phyloP scores from a whole-genome alignment of 2,113 vertebrate species.

The Indicator maculatus region DNA sequence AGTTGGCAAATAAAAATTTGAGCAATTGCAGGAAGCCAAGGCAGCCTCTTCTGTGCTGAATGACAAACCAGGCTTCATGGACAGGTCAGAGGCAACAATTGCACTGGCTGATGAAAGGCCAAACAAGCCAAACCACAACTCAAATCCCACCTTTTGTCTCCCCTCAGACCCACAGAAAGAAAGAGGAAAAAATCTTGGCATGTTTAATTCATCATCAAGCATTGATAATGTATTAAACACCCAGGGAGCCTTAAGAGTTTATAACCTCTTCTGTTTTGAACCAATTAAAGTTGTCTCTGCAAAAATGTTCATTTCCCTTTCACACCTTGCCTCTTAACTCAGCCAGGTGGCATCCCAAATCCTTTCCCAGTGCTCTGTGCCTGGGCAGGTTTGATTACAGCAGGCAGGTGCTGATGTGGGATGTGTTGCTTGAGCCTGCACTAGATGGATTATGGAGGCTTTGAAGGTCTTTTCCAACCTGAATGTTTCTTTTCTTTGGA shows the following conservation, averaged over 20 bases:
- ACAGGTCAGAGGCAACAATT: neutral
- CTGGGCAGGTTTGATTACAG: neutral
- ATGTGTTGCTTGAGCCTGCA: neutral
- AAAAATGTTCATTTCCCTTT: neutral
- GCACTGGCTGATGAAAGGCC: slow-evolving; percentile 15
- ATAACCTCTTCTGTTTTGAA: neutral
- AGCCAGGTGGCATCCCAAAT: neutral
- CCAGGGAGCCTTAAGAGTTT: neutral
- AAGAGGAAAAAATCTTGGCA: neutral
- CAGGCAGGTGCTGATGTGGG: neutral
- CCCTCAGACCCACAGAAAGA: neutral
- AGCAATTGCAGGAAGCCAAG: neutral
- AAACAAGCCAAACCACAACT: neutral
- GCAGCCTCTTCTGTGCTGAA: slow-evolving; percentile 4
- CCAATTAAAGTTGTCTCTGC: neutral
- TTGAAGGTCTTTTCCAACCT: too few species aligned
- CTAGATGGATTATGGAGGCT: too few species aligned
- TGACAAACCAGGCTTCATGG: neutral
- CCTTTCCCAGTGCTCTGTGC: neutral
- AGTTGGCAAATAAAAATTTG: slow-evolving; percentile 58
- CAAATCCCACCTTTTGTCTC: neutral
- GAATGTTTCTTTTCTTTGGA: too few species aligned
- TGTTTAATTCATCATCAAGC: neutral
- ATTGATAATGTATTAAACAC: slow-evolving; percentile 3
- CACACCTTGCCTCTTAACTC: neutral